phyloP scores from a whole-genome alignment of 2,888 invertebrate genomes.

The Ennomos fuscantarius region DNA sequence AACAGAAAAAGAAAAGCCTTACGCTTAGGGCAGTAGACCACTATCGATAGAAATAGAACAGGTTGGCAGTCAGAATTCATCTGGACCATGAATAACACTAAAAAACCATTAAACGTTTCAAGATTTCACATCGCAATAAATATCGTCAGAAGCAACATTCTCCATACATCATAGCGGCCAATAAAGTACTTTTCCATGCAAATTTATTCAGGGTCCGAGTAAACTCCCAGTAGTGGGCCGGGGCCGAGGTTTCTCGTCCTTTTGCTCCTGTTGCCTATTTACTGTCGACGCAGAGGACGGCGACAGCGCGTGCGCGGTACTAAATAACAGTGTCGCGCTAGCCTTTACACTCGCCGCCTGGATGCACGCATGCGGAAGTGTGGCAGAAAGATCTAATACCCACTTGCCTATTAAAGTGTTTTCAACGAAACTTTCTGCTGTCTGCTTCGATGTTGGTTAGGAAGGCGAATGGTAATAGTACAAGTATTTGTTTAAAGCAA shows the following conservation, averaged over 20 bases:
- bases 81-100: background rate
- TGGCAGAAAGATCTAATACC: background rate
- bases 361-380: slow-evolving; percentile 43
- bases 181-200: slow-evolving; percentile 37
- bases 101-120: slow-evolving; percentile 7
- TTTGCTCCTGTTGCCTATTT: slow-evolving; percentile 41
- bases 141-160: slow-evolving; percentile 22
- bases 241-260: slow-evolving; percentile 18
- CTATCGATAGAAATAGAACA: no score
- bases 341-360: slow-evolving; percentile 78
- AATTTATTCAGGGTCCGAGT: slow-evolving; percentile 43
- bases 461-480: no score
- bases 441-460: no score
- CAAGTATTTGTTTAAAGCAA: no score
- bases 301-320: slow-evolving; percentile 77
- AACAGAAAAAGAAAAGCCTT: no score
- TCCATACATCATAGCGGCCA: slow-evolving; percentile 30
- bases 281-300: slow-evolving; percentile 43
- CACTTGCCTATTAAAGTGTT: background rate
- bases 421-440: no score
- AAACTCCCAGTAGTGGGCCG: slow-evolving; percentile 32
- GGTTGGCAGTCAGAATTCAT: no score
- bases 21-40: no score
- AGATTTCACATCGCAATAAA: slow-evolving; percentile 14
- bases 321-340: slow-evolving; percentile 82